phyloP scores from a whole-genome alignment of 2,113 vertebrate species.

The Crotalus helleri region DNA sequence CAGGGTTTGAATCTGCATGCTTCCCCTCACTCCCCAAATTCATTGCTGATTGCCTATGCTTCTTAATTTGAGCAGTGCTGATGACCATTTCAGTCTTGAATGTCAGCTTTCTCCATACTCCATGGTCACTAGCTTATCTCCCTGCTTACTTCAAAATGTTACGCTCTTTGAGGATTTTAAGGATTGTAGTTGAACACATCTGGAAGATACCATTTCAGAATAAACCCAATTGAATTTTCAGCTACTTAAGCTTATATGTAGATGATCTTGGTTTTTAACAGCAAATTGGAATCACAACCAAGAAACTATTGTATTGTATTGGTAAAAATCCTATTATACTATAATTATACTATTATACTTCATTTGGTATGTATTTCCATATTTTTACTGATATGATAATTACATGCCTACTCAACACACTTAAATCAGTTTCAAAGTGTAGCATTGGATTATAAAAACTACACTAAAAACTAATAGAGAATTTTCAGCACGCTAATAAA shows the following conservation, averaged over 20 bases:
- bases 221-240: neutral
- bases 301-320: neutral
- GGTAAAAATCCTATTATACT: neutral
- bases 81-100: neutral
- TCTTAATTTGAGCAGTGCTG: neutral
- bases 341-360: neutral
- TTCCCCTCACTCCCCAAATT: neutral
- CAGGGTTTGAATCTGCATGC: neutral
- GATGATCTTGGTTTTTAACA: neutral
- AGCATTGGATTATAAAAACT: neutral
- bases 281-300: neutral
- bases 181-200: neutral
- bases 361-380: neutral
- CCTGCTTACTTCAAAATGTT: neutral
- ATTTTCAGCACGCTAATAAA: neutral
- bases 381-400: neutral
- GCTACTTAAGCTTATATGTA: neutral
- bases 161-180: neutral
- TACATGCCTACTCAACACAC: neutral
- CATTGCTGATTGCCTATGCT: neutral
- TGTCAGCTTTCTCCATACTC: neutral
- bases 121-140: neutral
- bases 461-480: neutral
- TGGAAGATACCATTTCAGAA: neutral
- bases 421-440: neutral